Conservation (phyloP, 2,888 invertebrate genomes). For the Ochlodes sylvanus region DNA sequence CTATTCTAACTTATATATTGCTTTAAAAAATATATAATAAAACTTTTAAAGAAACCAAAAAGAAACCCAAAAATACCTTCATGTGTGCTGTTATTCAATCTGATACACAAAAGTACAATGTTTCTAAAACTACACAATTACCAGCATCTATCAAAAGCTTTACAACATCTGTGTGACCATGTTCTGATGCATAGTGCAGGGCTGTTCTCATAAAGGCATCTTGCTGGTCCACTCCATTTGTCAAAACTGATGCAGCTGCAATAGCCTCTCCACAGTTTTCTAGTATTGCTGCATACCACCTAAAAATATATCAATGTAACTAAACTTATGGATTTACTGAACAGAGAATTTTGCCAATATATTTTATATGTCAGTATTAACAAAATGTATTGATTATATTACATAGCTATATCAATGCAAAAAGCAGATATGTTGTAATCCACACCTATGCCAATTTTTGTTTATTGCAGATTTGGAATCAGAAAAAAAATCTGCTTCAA, state of each 20-base stretch:
- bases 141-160: conserved; percentile 86
- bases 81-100: conserved; percentile 23
- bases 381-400: too few species aligned
- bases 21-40: neutral
- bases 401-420: too few species aligned
- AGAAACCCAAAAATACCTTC: conserved; percentile 29
- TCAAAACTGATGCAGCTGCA: conserved; percentile 72
- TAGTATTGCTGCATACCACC: conserved; percentile 91
- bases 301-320: conserved; percentile 64
- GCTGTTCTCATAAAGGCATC: conserved; percentile 88
- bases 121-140: conserved; percentile 51
- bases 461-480: too few species aligned
- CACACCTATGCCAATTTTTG: too few species aligned
- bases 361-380: too few species aligned
- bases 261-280: conserved; percentile 87
- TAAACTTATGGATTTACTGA: neutral
- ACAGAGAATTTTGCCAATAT: too few species aligned
- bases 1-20: neutral
- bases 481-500: too few species aligned
- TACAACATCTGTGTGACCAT: conserved; percentile 86
- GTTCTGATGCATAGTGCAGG: conserved; percentile 90
- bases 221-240: conserved; percentile 85
- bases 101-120: conserved; percentile 34
- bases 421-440: too few species aligned
- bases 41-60: neutral